Conservation (phyloP, 2,797 vertebrate species). For the Halcyon chelicuti region DNA sequence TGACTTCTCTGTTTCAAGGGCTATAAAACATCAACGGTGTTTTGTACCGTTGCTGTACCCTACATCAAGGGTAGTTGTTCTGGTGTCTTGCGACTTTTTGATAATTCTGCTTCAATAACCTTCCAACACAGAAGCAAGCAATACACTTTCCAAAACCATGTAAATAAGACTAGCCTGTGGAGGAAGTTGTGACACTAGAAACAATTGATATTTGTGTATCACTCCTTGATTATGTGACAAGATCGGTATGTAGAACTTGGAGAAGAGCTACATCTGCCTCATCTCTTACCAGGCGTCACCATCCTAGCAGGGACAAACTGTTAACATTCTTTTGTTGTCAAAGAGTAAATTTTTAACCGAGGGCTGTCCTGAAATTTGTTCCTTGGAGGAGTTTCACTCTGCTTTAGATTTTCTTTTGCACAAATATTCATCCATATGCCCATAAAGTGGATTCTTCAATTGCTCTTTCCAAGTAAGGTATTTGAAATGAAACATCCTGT, state of each 20-base stretch:
- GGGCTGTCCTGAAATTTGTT: not conserved
- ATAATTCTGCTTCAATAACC: not conserved
- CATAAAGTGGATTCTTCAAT: not conserved
- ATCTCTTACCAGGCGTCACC: not conserved
- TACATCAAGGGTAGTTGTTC: not conserved
- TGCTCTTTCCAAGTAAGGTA: not conserved
- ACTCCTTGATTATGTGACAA: not conserved
- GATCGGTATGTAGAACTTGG: not conserved
- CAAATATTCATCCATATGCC: not conserved
- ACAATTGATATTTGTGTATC: not conserved
- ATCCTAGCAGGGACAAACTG: not conserved
- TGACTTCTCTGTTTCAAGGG: not conserved
- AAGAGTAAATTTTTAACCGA: not conserved
- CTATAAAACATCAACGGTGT: not conserved
- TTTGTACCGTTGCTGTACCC: too few species aligned
- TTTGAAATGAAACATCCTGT: not conserved
- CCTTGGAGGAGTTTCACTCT: not conserved
- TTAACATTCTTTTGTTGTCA: not conserved
- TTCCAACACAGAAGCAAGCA: not conserved
- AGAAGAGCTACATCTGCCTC: not conserved
- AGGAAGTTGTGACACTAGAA: not conserved
- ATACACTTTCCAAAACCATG: not conserved
- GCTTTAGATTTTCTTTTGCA: not conserved
- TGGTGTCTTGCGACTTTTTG: not conserved
- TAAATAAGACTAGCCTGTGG: not conserved